Conservation (phyloP, 2,888 invertebrate genomes). For the Sphecodes monilicornis region DNA sequence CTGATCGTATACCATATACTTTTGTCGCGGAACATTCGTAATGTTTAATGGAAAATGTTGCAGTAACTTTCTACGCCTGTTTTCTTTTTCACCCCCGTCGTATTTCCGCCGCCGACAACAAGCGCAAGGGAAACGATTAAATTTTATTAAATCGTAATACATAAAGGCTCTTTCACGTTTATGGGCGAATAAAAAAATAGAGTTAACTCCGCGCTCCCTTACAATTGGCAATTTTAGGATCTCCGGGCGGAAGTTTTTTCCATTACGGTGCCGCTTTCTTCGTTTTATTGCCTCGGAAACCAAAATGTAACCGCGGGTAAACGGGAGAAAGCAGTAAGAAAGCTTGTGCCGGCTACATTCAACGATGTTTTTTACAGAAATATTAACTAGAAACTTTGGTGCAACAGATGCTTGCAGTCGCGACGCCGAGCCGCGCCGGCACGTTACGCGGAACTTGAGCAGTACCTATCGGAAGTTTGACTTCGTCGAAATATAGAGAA, state of each 20-base stretch:
- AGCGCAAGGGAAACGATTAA: conserved; percentile 25
- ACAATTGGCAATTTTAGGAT: conserved; percentile 53
- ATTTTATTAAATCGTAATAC: conserved; percentile 36
- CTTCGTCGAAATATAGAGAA: background rate
- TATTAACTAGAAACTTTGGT: conserved; percentile 14
- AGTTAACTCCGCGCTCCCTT: conserved; percentile 28
- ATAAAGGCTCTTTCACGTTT: conserved; percentile 15
- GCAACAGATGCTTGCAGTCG: conserved; percentile 35
- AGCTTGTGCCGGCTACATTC: conserved; percentile 12
- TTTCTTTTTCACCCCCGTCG: background rate
- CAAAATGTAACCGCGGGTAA: conserved; percentile 26
- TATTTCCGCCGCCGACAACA: background rate
- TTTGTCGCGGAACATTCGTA: background rate
- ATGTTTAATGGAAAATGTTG: conserved; percentile 4
- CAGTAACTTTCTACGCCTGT: background rate
- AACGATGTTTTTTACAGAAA: conserved; percentile 13
- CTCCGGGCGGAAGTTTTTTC: conserved; percentile 46
- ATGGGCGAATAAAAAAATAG: conserved; percentile 31
- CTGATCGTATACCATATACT: too few species aligned
- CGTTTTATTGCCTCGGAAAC: conserved; percentile 34
- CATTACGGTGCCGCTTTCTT: conserved; percentile 29
- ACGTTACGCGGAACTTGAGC: background rate
- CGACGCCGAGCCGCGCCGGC: too few species aligned
- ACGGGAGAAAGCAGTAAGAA: conserved; percentile 17
- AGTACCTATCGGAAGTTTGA: background rate